Evolutionary conservation across 2,888 invertebrate species (phyloP), one percentile per base, ranked within the genome.

Genomic region (Brachyopa scutellaris): DNA sequence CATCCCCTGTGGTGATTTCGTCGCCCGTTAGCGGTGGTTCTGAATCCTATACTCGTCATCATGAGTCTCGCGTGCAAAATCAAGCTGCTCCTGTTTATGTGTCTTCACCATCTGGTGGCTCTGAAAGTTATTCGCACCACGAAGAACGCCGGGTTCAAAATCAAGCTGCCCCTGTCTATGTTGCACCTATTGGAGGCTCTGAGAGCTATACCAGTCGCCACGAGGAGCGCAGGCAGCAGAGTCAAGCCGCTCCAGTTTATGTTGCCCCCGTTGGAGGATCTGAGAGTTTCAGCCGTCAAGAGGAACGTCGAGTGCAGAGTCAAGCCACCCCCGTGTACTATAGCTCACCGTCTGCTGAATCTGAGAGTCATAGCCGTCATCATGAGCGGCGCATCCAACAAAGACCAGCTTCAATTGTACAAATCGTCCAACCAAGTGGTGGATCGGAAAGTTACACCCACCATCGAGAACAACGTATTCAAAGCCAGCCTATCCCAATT

Each of bases 61-160:
- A 84, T 51, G 83, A 85, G 45, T 74, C 84, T 21, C 76, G 55
- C n/a, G 11, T 82, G 23, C 76, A 84, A 21, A 84, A 72, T 31
- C 82, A 85, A 77, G 70, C 84, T 47, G 29, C 73, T 1, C 78
- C 83, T 1, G 73, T 85, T 31, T 72, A 84, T 6, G 80, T 84
- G 17, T 38, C 85, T 1, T 38, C 86, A 59, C 57, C 88, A 70
- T 23, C 57, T 26, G 86, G 85, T 21, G 87, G 87, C 21, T 87
- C 88, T 1, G 86, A 88, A 73, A 87, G 86, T 3, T 89, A 86
- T 51, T 79, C 87, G 11, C 88, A 87, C 62, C 88, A 88, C 55
- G 85, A 86, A 59, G 87, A 88, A 69, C 87, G 86, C 15, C 77
- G 85, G 2, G 84, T 87, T 0, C 85, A 87, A 77, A 86, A 84